Percentiles rank a stretch among this genome's conserved stretches.
Evolutionary conservation across 2,113 vertebrate genomes (phyloP).

Genomic region (Steatornis caripensis): DNA sequence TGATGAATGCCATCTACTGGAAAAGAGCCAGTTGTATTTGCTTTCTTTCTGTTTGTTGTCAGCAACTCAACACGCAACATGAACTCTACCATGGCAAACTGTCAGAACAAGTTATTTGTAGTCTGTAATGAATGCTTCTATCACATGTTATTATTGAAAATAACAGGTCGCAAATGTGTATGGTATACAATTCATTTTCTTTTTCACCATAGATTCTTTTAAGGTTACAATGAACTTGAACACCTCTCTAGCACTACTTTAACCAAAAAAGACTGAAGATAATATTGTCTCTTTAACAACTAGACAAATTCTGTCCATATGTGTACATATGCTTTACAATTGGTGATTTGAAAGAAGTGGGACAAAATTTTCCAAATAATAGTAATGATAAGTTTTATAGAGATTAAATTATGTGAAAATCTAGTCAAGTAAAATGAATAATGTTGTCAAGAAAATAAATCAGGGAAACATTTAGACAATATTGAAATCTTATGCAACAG

Average conservation of each 20-base stretch:
- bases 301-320: background rate
- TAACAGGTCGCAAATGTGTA: constrained; percentile 52
- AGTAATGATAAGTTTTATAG: background rate
- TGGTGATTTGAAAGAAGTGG: background rate
- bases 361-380: background rate
- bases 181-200: constrained; percentile 36
- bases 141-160: constrained; percentile 67
- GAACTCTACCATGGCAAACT: constrained; percentile 57
- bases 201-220: background rate
- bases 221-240: background rate
- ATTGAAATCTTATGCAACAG: background rate
- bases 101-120: constrained; percentile 60
- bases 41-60: constrained; percentile 61
- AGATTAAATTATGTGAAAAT: background rate
- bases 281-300: background rate
- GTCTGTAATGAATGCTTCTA: constrained; percentile 54
- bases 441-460: background rate
- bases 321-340: background rate
- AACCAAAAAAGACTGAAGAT: background rate
- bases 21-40: constrained; percentile 43
- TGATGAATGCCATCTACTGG: constrained; percentile 51
- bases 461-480: background rate
- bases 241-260: background rate
- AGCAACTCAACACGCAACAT: constrained; percentile 37
- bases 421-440: background rate